These are phyloP conservation scores for Lathronympha strigana DNA, from an alignment of 2,888 invertebrate genomes.

Conservation along the genomic window DNA sequence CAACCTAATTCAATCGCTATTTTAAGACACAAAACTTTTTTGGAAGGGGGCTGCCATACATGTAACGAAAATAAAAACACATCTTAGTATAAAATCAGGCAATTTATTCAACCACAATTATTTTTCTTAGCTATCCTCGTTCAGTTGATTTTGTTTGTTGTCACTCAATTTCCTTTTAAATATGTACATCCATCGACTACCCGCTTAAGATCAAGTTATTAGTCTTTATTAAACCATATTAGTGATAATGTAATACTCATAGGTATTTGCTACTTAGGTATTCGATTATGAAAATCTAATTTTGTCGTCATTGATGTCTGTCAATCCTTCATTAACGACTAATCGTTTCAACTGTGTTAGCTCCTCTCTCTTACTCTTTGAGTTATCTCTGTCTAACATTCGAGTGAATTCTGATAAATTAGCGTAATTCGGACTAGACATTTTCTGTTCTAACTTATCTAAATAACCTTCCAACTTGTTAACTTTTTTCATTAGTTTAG, in stretches of 20 bases:
- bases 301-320: neutral
- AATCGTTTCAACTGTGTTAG: slow-evolving; percentile 66
- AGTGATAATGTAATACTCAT: too few relatives aligned
- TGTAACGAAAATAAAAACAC: too few relatives aligned
- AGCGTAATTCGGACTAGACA: slow-evolving; percentile 56
- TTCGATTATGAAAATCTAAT: neutral
- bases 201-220: too few relatives aligned
- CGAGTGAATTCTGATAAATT: slow-evolving; percentile 57
- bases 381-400: slow-evolving; percentile 60
- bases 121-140: too few relatives aligned
- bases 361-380: slow-evolving; percentile 62
- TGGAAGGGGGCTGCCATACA: too few relatives aligned
- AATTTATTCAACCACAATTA: too few relatives aligned
- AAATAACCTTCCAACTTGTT: slow-evolving; percentile 62
- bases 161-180: too few relatives aligned
- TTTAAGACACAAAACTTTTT: too few relatives aligned
- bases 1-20: neutral
- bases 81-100: too few relatives aligned
- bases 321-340: slow-evolving; percentile 45
- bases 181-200: too few relatives aligned
- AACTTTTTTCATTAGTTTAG: slow-evolving; percentile 63
- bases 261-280: neutral
- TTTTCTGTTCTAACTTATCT: slow-evolving; percentile 62
- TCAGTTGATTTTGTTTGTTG: too few relatives aligned
- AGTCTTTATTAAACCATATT: too few relatives aligned